phyloP scores from a whole-genome alignment of 2,888 invertebrate genomes.

The Endomychus coccineus region DNA sequence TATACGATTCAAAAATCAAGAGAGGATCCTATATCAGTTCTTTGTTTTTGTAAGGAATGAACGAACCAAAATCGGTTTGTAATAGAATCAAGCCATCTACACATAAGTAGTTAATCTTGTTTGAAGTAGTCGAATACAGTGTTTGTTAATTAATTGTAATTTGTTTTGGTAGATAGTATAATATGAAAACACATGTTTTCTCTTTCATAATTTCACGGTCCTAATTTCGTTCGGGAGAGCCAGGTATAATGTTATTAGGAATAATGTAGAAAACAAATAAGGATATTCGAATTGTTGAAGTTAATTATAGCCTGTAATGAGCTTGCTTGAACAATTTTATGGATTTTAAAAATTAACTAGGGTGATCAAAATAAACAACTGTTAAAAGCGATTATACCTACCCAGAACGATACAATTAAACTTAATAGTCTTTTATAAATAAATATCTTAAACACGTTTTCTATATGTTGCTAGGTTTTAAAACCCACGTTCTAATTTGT shows the following conservation, averaged over 20 bases:
- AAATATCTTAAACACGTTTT: too few species aligned
- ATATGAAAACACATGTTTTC: constrained; percentile 12
- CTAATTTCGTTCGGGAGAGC: constrained; percentile 8
- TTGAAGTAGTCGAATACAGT: too few species aligned
- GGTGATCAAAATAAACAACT: constrained; percentile 16
- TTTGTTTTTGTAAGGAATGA: too few species aligned
- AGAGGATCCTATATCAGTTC: too few species aligned
- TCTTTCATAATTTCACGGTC: constrained; percentile 14
- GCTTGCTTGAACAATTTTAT: constrained; percentile 15
- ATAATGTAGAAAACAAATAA: constrained; percentile 14
- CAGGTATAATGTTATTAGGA: constrained; percentile 10
- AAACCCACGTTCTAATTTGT: too few species aligned
- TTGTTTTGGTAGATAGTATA: constrained; percentile 12
- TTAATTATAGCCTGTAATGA: constrained; percentile 15
- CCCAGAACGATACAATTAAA: constrained; percentile 11
- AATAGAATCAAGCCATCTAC: too few species aligned
- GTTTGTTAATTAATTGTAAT: constrained; percentile 16
- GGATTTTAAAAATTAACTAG: constrained; percentile 13
- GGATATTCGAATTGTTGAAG: constrained; percentile 14
- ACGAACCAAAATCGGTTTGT: too few species aligned
- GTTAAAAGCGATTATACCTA: constrained; percentile 12
- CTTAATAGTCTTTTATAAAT: constrained; percentile 13
- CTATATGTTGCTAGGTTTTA: too few species aligned
- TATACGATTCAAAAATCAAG: too few species aligned
- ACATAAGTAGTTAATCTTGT: too few species aligned